phyloP scores from a whole-genome alignment of 2,113 vertebrate genomes.

The Corvus moneduloides region DNA sequence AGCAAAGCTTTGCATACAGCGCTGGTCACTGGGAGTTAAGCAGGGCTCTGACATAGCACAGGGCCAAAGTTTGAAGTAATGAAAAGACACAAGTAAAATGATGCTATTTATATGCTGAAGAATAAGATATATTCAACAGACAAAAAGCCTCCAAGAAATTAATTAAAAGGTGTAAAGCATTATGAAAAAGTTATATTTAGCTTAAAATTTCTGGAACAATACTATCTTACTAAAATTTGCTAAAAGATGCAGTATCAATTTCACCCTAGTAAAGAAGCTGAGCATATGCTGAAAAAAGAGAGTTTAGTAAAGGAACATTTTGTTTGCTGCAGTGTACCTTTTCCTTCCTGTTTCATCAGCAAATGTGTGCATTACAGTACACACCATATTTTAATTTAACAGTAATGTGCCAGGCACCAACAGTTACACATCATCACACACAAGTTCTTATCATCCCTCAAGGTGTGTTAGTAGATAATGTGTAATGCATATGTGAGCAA shows the following conservation, averaged over 20 bases:
- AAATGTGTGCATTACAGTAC: neutral
- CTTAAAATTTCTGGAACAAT: neutral
- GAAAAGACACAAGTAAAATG: neutral
- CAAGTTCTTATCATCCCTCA: neutral
- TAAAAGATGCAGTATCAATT: neutral
- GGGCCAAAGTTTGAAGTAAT: neutral
- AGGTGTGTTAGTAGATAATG: constrained; percentile 20
- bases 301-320: neutral
- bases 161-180: neutral
- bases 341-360: neutral
- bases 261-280: neutral
- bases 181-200: neutral
- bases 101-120: neutral
- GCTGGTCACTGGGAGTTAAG: neutral
- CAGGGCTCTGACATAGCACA: neutral
- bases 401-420: neutral
- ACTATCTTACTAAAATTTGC: neutral
- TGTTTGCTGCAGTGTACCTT: neutral
- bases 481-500: neutral
- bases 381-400: neutral
- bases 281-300: neutral
- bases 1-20: neutral
- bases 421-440: neutral
- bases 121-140: neutral
- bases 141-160: neutral